A percentile compares a stretch with the other conserved stretches of the same genome.
Evolutionary conservation across 2,113 vertebrate species (phyloP).

Genomic region (Sphyrna mokarran): DNA sequence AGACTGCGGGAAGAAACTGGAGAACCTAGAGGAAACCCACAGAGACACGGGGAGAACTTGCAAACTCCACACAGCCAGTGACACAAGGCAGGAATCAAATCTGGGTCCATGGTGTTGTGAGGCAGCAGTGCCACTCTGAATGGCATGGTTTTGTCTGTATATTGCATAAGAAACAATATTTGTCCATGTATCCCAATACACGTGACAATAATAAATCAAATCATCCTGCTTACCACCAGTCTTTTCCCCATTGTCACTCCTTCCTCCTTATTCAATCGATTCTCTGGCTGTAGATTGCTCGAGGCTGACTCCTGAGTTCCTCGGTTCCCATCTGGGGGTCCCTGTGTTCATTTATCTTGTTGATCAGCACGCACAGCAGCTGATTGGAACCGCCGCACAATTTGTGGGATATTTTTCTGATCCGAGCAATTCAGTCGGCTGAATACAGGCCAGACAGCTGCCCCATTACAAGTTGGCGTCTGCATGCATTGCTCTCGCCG

Average conservation of each 20-base stretch:
- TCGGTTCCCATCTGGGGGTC: slow-evolving; percentile 16
- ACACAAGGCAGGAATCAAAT: too few species aligned
- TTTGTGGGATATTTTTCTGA: neutral
- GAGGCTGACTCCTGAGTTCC: neutral
- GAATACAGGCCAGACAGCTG: neutral
- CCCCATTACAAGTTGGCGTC: neutral
- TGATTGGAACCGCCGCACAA: neutral
- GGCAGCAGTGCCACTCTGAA: too few species aligned
- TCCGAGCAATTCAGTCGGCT: slow-evolving; percentile 22
- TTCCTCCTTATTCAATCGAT: neutral
- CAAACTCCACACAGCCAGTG: too few species aligned
- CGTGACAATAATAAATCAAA: too few species aligned
- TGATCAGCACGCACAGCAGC: neutral
- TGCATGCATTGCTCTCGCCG: neutral
- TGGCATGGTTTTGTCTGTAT: too few species aligned
- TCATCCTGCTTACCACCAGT: neutral
- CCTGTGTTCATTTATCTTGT: neutral
- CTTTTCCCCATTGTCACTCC: neutral
- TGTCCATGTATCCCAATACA: too few species aligned
- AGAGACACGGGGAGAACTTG: too few species aligned
- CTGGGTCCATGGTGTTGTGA: too few species aligned
- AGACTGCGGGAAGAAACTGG: too few species aligned
- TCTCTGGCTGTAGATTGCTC: neutral
- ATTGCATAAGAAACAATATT: too few species aligned
- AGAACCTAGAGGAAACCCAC: too few species aligned